These are phyloP conservation scores for Halichondria panicea DNA, from an alignment of 37 sponge, comb jelly and placozoan genomes.

Conservation along the genomic window DNA sequence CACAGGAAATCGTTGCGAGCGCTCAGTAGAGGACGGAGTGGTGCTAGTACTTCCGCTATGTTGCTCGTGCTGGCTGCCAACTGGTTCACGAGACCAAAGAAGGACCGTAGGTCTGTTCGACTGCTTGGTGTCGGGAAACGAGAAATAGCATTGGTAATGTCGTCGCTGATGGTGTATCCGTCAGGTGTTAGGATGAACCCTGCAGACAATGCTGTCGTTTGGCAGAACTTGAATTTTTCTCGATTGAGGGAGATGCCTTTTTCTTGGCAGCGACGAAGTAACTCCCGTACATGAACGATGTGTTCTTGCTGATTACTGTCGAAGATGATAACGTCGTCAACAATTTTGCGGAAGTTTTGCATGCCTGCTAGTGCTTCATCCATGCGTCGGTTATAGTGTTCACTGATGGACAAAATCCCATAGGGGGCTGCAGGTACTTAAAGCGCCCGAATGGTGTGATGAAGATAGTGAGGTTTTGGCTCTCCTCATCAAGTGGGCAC, in stretches of 20 bases:
- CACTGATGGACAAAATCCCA: conserved; percentile 49
- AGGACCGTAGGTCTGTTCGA: conserved; percentile 43
- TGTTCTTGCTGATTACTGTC: conserved; percentile 27
- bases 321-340: conserved; percentile 40
- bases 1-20: conserved; percentile 51
- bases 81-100: conserved; percentile 50
- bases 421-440: conserved; percentile 43
- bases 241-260: conserved; percentile 39
- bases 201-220: conserved; percentile 13
- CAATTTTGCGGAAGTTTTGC: neutral
- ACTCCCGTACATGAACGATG: conserved; percentile 13
- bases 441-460: conserved; percentile 54
- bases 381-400: conserved; percentile 49
- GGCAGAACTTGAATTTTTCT: conserved; percentile 24
- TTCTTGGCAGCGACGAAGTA: conserved; percentile 30
- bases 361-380: conserved; percentile 47
- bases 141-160: conserved; percentile 34
- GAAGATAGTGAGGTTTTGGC: conserved; percentile 49
- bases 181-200: conserved; percentile 10
- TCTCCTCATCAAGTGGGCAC: conserved; percentile 47
- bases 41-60: conserved; percentile 13
- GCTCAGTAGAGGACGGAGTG: conserved; percentile 30
- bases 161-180: conserved; percentile 13
- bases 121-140: conserved; percentile 38
- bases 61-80: conserved; percentile 8